These are phyloP conservation scores for Centruroides vittatus DNA, from an alignment of 1,140 invertebrate species.

Conservation along the genomic window DNA sequence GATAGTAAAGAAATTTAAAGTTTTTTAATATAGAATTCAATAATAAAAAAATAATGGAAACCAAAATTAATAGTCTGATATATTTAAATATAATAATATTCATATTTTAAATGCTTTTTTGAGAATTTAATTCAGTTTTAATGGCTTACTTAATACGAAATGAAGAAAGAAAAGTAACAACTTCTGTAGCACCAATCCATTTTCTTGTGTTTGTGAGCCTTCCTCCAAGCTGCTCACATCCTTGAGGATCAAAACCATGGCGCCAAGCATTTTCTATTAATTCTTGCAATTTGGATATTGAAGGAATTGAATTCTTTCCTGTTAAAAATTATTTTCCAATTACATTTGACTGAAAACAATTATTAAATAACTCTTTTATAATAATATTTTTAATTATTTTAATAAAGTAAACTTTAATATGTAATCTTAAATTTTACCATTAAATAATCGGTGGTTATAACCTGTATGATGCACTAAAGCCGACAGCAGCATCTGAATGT, in stretches of 20 bases:
- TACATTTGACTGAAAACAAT: no score
- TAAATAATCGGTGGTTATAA: slow-evolving; percentile 51
- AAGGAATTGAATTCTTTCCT: slow-evolving; percentile 47
- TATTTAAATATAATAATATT: no score
- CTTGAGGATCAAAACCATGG: slow-evolving; percentile 68
- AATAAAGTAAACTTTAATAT: no score
- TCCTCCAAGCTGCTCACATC: slow-evolving; percentile 66
- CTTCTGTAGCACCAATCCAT: slow-evolving; percentile 83
- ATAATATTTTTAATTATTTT: no score
- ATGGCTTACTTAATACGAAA: slow-evolving; percentile 48
- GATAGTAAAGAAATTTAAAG: no score
- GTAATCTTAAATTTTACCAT: slow-evolving; percentile 16
- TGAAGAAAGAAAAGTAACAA: slow-evolving; percentile 60
- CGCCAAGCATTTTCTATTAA: slow-evolving; percentile 75
- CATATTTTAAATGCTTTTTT: no score
- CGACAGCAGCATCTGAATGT: slow-evolving; percentile 80
- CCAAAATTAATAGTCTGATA: no score
- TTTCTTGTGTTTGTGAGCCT: slow-evolving; percentile 68
- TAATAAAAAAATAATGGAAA: no score
- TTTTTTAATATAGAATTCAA: no score
- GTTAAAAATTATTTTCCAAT: background rate
- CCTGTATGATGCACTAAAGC: slow-evolving; percentile 53
- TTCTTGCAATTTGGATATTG: slow-evolving; percentile 63
- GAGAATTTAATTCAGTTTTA: background rate
- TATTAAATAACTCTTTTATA: no score